These are phyloP conservation scores for Glaucomys volans DNA, from an alignment of 2,113 vertebrate species.

Conservation along the genomic window DNA sequence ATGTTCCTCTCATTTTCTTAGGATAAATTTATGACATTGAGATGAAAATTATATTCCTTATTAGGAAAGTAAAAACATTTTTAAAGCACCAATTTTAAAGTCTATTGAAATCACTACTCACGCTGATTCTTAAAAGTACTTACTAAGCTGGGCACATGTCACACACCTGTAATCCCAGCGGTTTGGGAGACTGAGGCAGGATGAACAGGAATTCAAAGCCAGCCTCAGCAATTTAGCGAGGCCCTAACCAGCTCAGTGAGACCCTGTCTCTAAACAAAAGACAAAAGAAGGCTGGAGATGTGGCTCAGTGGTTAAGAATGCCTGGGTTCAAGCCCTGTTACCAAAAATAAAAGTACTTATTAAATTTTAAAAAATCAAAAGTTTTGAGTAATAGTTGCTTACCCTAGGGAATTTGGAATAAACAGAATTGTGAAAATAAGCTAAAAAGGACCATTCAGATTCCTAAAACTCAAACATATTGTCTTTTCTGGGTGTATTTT, in stretches of 20 bases:
- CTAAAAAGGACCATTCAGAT: background rate
- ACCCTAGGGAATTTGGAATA: background rate
- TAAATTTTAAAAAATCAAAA: background rate
- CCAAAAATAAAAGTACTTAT: background rate
- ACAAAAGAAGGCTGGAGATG: too few relatives aligned
- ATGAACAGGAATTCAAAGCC: too few relatives aligned
- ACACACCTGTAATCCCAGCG: too few relatives aligned
- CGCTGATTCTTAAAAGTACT: background rate
- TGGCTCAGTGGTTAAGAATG: too few relatives aligned
- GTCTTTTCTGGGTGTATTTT: background rate
- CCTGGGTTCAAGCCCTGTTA: too few relatives aligned
- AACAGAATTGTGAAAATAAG: background rate
- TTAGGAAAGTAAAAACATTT: conserved; percentile 10
- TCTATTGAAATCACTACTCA: background rate
- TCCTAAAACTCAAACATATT: background rate
- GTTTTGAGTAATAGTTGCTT: background rate
- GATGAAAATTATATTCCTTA: conserved; percentile 1
- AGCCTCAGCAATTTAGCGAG: too few relatives aligned
- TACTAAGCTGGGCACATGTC: background rate
- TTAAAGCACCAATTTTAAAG: background rate
- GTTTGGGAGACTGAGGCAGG: too few relatives aligned
- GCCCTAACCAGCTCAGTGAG: too few relatives aligned
- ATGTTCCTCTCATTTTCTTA: background rate
- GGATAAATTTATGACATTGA: background rate
- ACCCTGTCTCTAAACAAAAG: too few relatives aligned